Evolutionary conservation across 2,113 vertebrate genomes (phyloP).

Genomic region (Illadopsis cleaveri): DNA sequence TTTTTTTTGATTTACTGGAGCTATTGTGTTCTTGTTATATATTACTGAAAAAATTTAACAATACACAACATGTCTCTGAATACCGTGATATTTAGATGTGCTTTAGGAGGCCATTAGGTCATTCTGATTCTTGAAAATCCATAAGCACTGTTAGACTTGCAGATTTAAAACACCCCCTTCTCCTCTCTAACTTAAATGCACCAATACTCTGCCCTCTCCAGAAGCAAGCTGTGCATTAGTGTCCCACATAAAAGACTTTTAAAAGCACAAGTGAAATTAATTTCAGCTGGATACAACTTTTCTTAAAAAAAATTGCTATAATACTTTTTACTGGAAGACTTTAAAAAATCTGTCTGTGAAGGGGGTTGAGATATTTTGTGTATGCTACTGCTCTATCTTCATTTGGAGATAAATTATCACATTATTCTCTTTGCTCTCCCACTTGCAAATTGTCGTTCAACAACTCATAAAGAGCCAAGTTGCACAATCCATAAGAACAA

Average conservation of each 20-base stretch:
- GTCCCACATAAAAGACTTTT: conserved; percentile 43
- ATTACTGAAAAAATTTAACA: conserved; percentile 64
- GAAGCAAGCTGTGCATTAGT: conserved; percentile 9
- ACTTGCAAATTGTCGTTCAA: conserved; percentile 59
- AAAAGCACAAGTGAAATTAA: conserved; percentile 12
- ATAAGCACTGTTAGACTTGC: conserved; percentile 50
- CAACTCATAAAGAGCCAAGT: not conserved
- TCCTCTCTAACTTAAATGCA: not conserved
- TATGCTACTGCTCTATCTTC: not conserved
- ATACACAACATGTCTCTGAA: conserved; percentile 54
- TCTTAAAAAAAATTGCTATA: not conserved
- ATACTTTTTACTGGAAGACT: not conserved
- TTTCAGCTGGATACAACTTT: not conserved
- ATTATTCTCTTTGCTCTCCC: conserved; percentile 29
- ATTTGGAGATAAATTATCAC: conserved; percentile 14
- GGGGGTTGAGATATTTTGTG: not conserved
- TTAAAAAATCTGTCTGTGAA: not conserved
- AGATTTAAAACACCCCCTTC: conserved; percentile 39
- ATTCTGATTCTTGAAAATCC: conserved; percentile 62
- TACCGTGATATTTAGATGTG: conserved; percentile 36
- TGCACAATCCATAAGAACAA: conserved; percentile 1
- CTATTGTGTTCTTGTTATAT: conserved; percentile 68
- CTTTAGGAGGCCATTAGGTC: conserved; percentile 65
- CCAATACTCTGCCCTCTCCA: conserved; percentile 22
- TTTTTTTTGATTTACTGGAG: conserved; percentile 74